Percentiles rank a stretch among this genome's conserved stretches.
Conservation (phyloP, 2,113 vertebrate genomes). For the Phrynosoma blainvillii region DNA sequence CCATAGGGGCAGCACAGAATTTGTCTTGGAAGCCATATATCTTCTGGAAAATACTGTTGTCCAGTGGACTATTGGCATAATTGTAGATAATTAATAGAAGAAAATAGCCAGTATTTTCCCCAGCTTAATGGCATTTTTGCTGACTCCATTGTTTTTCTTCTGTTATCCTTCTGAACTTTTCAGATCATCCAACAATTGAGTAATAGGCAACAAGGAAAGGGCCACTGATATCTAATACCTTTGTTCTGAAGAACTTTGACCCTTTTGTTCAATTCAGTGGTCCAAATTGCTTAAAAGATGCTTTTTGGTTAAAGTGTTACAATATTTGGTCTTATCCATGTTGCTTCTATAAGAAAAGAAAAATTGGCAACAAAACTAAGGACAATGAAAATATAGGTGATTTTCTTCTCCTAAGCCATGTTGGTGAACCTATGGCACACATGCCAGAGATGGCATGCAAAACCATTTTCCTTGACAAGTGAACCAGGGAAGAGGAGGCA, state of each 20-base stretch:
- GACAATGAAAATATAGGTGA: background rate
- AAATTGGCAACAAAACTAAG: background rate
- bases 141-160: background rate
- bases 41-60: slow-evolving; percentile 5
- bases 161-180: background rate
- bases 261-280: slow-evolving; percentile 8
- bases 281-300: background rate
- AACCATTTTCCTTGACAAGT: too few relatives aligned
- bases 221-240: background rate
- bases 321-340: background rate
- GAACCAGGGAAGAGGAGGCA: too few relatives aligned
- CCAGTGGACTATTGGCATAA: background rate
- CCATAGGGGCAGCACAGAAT: background rate
- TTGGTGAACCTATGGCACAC: too few relatives aligned
- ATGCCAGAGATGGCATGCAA: too few relatives aligned
- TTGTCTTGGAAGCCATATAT: background rate
- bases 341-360: background rate
- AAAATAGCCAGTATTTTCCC: background rate
- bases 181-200: background rate
- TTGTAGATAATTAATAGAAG: background rate
- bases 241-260: background rate
- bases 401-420: background rate
- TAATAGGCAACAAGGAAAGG: background rate
- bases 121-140: background rate
- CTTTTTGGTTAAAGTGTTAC: background rate